These are phyloP conservation scores for Platycnemis pennipes DNA, from an alignment of 2,888 invertebrate genomes.

Conservation along the genomic window DNA sequence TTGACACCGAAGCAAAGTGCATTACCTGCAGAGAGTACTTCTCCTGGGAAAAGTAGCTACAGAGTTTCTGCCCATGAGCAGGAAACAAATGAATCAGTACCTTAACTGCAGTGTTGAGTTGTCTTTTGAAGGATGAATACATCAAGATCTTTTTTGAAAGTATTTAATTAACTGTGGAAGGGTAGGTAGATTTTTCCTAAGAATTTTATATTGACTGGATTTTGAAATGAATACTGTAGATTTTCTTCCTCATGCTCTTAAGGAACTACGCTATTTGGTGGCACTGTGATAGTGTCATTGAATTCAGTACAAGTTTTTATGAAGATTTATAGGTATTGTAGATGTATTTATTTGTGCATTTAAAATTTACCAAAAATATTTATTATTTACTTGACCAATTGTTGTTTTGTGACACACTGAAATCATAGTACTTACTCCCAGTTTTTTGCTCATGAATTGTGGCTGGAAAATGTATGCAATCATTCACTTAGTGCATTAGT, in stretches of 20 bases:
- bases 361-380: background rate
- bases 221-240: background rate
- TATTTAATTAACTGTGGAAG: background rate
- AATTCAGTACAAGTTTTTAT: conserved; percentile 23
- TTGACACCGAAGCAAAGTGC: conserved; percentile 69
- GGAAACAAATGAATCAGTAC: conserved; percentile 12
- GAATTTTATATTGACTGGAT: background rate
- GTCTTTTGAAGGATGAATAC: background rate
- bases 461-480: background rate
- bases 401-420: background rate
- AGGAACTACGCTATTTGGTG: background rate
- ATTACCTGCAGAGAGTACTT: background rate
- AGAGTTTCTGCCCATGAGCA: background rate
- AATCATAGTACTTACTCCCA: background rate
- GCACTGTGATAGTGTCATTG: conserved; percentile 8
- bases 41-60: background rate
- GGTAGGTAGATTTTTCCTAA: background rate
- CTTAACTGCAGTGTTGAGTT: background rate
- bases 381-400: conserved; percentile 13
- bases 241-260: background rate
- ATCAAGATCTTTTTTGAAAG: background rate
- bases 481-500: background rate
- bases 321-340: background rate
- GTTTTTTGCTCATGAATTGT: background rate
- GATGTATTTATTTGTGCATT: background rate